A percentile compares a stretch with the other conserved stretches of the same genome.
Evolutionary conservation across 2,888 invertebrate species (phyloP).

Genomic region (Notodonta dromedarius): DNA sequence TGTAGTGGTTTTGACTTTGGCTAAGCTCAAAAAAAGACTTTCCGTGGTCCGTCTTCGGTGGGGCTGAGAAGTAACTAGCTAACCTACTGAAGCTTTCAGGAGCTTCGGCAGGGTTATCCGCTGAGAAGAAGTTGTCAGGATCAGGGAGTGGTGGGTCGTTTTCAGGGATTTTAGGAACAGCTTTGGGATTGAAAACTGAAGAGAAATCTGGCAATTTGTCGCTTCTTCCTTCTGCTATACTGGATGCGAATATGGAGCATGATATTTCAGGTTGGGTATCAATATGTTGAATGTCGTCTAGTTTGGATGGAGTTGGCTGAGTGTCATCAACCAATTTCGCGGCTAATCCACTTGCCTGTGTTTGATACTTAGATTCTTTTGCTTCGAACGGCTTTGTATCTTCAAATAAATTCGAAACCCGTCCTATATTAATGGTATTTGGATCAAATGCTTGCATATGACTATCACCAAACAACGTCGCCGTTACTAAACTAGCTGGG

Average conservation of each 20-base stretch:
- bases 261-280: neutral
- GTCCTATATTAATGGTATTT: neutral
- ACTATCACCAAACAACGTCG: neutral
- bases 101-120: conserved; percentile 26
- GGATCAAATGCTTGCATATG: neutral
- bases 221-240: conserved; percentile 3
- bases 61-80: conserved; percentile 72
- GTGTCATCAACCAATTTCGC: neutral
- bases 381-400: neutral
- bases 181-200: conserved; percentile 13
- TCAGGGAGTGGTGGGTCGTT: conserved; percentile 46
- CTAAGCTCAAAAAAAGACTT: conserved; percentile 82
- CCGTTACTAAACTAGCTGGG: neutral
- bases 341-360: neutral
- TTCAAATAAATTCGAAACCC: neutral
- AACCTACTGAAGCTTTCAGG: conserved; percentile 61
- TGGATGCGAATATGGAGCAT: neutral
- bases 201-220: conserved; percentile 16
- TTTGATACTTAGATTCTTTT: neutral
- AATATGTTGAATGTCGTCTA: neutral
- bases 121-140: conserved; percentile 63
- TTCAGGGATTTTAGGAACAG: conserved; percentile 14
- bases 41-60: conserved; percentile 67
- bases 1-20: conserved; percentile 74
- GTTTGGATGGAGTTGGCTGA: neutral